These are phyloP conservation scores for Numida meleagris DNA, from an alignment of 2,113 vertebrate species.

Conservation along the genomic window DNA sequence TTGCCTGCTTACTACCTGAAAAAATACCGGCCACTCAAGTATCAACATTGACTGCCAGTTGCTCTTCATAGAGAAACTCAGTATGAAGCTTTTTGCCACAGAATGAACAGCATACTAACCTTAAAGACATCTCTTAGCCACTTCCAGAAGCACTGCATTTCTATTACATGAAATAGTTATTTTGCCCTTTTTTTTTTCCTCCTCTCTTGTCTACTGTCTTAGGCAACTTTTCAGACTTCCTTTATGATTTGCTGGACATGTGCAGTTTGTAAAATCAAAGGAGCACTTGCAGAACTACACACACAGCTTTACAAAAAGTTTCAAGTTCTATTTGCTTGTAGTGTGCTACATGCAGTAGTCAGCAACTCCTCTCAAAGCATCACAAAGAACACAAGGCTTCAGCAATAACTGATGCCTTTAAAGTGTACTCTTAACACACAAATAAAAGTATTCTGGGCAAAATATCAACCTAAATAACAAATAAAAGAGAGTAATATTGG, in stretches of 20 bases:
- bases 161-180: neutral
- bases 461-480: neutral
- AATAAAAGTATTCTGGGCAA: neutral
- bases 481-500: neutral
- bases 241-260: neutral
- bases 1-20: neutral
- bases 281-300: neutral
- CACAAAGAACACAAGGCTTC: fast-evolving
- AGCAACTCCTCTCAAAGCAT: neutral
- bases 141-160: neutral
- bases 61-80: neutral
- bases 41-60: neutral
- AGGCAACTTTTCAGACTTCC: neutral
- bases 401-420: neutral
- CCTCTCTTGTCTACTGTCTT: neutral
- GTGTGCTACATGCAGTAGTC: neutral
- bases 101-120: neutral
- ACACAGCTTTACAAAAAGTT: neutral
- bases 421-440: neutral
- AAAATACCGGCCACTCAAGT: neutral
- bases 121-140: neutral
- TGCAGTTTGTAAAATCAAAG: neutral
- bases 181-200: neutral
- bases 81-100: neutral
- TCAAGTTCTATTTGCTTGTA: neutral